Conservation (phyloP, 2,888 invertebrate species). For the Ophonus ardosiacus region DNA sequence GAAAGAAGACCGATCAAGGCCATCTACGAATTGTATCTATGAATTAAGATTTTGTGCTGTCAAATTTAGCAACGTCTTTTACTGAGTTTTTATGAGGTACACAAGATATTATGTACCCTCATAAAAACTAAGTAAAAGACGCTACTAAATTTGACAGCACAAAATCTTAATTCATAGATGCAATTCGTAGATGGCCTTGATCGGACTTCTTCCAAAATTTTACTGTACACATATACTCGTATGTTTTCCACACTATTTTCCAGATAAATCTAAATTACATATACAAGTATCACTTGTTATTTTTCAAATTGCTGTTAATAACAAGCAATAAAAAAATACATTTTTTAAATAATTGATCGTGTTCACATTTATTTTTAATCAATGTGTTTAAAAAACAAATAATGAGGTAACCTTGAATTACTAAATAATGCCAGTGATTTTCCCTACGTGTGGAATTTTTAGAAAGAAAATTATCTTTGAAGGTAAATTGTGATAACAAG, state of each 20-base stretch:
- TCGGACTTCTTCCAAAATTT: no score
- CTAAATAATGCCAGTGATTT: conserved; percentile 28
- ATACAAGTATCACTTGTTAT: neutral
- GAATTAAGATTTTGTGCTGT: no score
- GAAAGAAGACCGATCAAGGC: no score
- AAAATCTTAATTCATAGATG: no score
- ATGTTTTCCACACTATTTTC: neutral
- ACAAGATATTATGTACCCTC: no score
- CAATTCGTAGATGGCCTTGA: no score
- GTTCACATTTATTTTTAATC: conserved; percentile 1
- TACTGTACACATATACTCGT: no score
- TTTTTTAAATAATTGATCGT: conserved; percentile 2
- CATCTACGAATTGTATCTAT: no score
- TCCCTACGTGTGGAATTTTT: neutral
- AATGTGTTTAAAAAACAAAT: conserved; percentile 10
- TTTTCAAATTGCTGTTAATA: neutral
- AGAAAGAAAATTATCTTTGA: neutral
- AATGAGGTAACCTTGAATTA: conserved; percentile 34
- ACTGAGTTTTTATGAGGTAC: no score
- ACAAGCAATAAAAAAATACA: neutral
- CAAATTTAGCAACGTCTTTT: no score
- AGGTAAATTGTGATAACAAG: neutral
- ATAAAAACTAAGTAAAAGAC: no score
- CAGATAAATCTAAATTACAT: neutral
- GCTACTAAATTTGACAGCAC: no score